Evolutionary conservation across 2,888 invertebrate species (phyloP).

Genomic region (Beris morrisii): DNA sequence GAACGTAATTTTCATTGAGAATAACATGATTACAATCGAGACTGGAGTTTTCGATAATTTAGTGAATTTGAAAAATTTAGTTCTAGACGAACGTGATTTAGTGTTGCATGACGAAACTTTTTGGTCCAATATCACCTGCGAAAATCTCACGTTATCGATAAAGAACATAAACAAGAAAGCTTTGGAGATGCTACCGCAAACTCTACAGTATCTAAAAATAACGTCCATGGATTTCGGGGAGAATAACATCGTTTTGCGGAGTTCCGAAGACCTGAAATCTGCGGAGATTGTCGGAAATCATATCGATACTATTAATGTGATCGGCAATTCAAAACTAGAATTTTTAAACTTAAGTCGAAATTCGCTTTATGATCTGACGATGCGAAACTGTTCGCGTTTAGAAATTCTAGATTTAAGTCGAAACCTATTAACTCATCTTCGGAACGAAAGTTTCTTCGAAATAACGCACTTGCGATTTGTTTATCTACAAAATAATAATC

Average conservation of each 20-base stretch:
- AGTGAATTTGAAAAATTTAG: not conserved
- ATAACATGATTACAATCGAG: not conserved
- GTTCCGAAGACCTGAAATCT: constrained; percentile 42
- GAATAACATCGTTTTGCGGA: constrained; percentile 38
- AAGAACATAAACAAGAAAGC: not conserved
- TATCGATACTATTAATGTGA: constrained; percentile 35
- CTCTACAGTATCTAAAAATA: not conserved
- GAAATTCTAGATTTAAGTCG: constrained; percentile 47
- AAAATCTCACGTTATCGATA: constrained; percentile 2
- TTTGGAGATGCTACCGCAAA: constrained; percentile 1
- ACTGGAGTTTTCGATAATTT: constrained; percentile 11
- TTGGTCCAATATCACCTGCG: constrained; percentile 6
- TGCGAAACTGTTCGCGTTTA: constrained; percentile 41
- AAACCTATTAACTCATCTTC: constrained; percentile 45
- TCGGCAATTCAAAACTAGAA: constrained; percentile 31
- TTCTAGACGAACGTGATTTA: constrained; percentile 3
- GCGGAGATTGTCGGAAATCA: constrained; percentile 45
- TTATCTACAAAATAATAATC: constrained; percentile 31
- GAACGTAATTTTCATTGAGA: not conserved
- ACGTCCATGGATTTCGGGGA: constrained; percentile 41
- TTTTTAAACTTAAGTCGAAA: constrained; percentile 49
- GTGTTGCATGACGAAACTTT: not conserved
- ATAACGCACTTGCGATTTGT: constrained; percentile 24
- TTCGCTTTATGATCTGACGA: constrained; percentile 42
- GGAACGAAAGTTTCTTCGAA: constrained; percentile 43